Evolutionary conservation across 2,888 invertebrate species (phyloP).

Genomic region (Drepanosiphum platanoidis): DNA sequence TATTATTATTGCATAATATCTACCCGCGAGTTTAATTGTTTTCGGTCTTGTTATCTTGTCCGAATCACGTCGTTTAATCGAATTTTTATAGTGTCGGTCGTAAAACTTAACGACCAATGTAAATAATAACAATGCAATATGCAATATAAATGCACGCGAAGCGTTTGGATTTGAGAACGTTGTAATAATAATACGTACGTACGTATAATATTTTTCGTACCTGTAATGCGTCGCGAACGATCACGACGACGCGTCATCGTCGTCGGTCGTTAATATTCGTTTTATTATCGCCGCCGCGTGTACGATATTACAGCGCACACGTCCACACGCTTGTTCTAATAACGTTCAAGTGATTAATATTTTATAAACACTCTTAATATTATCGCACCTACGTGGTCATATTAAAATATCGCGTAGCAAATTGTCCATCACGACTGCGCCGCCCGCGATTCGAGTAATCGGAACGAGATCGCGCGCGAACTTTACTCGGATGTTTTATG

Average conservation of each 20-base stretch:
- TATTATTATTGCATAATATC: too few relatives aligned
- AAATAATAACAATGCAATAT: neutral
- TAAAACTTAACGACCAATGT: neutral
- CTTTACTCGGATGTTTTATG: neutral
- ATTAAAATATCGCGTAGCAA: neutral
- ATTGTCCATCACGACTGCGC: neutral
- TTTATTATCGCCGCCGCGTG: neutral
- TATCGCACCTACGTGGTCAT: too few relatives aligned
- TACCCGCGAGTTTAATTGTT: neutral
- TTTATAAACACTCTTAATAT: neutral
- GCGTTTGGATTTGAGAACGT: neutral
- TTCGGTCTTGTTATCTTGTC: conserved; percentile 2
- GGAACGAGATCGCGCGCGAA: neutral
- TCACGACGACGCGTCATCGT: neutral
- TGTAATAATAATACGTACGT: neutral
- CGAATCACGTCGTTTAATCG: conserved; percentile 1
- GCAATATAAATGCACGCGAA: neutral
- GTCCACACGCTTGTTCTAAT: neutral
- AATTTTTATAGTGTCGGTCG: neutral
- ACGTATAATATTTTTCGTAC: neutral
- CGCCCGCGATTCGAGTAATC: neutral
- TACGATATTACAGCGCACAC: neutral
- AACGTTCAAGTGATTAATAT: neutral
- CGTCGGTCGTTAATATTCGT: neutral
- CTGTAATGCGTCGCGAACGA: neutral